Percentiles rank a stretch among this genome's conserved stretches.
phyloP scores from a whole-genome alignment of 2,888 invertebrate species.

The Patella depressa region DNA sequence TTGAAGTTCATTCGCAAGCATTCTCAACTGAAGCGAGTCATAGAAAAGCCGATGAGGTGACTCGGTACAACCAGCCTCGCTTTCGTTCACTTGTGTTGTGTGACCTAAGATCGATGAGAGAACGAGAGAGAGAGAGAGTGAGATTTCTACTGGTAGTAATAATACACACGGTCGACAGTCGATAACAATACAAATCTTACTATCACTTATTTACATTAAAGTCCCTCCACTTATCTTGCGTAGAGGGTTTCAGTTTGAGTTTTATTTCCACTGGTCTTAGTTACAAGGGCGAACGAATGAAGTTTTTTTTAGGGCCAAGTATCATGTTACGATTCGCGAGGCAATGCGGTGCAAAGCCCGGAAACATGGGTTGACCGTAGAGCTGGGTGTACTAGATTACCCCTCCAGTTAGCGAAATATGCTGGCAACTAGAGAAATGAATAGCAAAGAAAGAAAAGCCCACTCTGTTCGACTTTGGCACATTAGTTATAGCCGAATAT shows the following conservation, averaged over 20 bases:
- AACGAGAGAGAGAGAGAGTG: slow-evolving; percentile 4
- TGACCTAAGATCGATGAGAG: slow-evolving; percentile 10
- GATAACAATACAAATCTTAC: no score
- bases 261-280: no score
- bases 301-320: neutral
- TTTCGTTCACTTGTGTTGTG: slow-evolving; percentile 15
- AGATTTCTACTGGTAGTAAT: neutral
- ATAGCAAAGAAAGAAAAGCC: slow-evolving; percentile 12
- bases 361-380: slow-evolving; percentile 10
- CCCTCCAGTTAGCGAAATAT: neutral
- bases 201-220: no score
- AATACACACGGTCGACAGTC: no score
- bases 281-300: no score
- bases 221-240: no score
- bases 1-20: slow-evolving; percentile 13
- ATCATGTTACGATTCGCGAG: slow-evolving; percentile 2
- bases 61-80: slow-evolving; percentile 29
- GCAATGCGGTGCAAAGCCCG: slow-evolving; percentile 9
- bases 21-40: slow-evolving; percentile 13
- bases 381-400: slow-evolving; percentile 6
- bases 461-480: slow-evolving; percentile 6
- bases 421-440: slow-evolving; percentile 7
- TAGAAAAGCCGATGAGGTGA: slow-evolving; percentile 27
- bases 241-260: no score
- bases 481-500: slow-evolving; percentile 7